Percentiles rank a stretch among this genome's conserved stretches.
Evolutionary conservation across 2,113 vertebrate genomes (phyloP).

Genomic region (Pollimyrus isidori): DNA sequence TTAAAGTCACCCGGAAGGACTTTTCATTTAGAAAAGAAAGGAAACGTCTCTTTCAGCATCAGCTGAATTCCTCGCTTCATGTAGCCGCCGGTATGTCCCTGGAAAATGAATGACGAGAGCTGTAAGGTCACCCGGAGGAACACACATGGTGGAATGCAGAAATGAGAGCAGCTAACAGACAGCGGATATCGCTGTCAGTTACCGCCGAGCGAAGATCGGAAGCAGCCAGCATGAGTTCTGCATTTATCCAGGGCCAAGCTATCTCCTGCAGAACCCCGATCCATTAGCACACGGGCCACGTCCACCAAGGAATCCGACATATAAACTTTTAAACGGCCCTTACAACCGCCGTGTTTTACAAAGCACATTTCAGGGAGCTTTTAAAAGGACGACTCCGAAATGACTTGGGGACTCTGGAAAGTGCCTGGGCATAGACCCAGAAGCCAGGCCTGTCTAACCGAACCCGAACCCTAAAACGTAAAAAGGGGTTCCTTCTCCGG

Average conservation of each 20-base stretch:
- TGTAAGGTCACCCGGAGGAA: constrained; percentile 16
- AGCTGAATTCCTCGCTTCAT: constrained; percentile 7
- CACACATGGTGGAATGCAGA: constrained; percentile 17
- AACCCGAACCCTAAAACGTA: neutral
- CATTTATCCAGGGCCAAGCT: neutral
- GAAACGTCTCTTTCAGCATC: neutral
- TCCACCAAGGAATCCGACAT: neutral
- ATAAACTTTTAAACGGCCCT: neutral
- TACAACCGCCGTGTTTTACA: neutral
- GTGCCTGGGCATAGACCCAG: neutral
- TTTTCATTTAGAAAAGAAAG: neutral
- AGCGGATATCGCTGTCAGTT: constrained; percentile 21
- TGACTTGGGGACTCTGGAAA: neutral
- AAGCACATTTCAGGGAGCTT: neutral
- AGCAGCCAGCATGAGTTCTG: constrained; percentile 1
- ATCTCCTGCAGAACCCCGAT: neutral
- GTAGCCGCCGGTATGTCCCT: neutral
- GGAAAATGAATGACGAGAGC: constrained; percentile 16
- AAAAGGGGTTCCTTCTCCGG: neutral
- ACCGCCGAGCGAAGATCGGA: neutral
- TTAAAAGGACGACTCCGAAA: neutral
- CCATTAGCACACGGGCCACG: neutral
- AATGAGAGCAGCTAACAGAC: constrained; percentile 10
- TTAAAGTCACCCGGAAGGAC: neutral
- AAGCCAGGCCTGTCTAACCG: neutral